Conservation (phyloP, 2,888 invertebrate genomes). For the Aphelenchoides bicaudatus region DNA sequence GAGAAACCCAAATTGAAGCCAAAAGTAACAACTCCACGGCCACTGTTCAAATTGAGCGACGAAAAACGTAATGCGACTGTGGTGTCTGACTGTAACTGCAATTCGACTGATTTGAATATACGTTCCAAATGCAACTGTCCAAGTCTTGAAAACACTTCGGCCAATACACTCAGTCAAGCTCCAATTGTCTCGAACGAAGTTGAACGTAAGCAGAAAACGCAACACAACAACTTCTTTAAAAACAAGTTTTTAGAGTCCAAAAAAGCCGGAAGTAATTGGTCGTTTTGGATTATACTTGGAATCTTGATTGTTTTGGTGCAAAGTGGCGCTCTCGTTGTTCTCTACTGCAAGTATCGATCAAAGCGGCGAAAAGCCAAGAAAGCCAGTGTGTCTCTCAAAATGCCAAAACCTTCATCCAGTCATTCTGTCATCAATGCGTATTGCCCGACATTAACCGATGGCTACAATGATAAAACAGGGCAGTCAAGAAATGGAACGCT, state of each 20-base stretch:
- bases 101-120: background rate
- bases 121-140: slow-evolving; percentile 16
- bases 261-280: background rate
- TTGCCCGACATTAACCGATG: slow-evolving; percentile 14
- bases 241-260: slow-evolving; percentile 2
- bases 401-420: background rate
- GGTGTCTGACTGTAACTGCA: background rate
- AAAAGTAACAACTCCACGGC: background rate
- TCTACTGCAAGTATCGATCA: background rate
- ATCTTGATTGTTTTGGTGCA: slow-evolving; percentile 1
- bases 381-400: background rate
- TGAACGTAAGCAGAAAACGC: background rate
- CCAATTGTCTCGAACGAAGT: slow-evolving; percentile 14
- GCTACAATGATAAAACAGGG: slow-evolving; percentile 2
- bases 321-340: background rate
- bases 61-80: background rate
- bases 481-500: too few relatives aligned
- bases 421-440: slow-evolving; percentile 19
- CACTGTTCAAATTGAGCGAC: background rate
- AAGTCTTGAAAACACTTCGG: background rate
- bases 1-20: slow-evolving; percentile 3
- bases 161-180: background rate
- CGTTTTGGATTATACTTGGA: background rate
- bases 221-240: background rate
- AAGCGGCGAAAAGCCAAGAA: background rate